Conservation (phyloP, 2,797 vertebrate species). For the Botia almorhae region DNA sequence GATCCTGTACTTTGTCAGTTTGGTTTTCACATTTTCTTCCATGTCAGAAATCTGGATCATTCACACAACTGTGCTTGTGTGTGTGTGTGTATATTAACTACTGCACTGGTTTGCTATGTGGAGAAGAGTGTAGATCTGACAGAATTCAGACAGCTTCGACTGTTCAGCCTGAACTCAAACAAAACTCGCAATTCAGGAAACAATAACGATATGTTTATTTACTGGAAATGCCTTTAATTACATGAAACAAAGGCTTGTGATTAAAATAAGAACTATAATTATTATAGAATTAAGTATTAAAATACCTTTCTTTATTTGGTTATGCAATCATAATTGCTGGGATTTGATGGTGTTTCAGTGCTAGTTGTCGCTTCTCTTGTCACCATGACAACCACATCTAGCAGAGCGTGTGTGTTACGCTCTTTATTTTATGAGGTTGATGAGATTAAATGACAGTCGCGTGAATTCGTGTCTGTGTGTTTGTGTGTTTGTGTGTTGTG, state of each 20-base stretch:
- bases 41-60: conserved; percentile 21
- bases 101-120: conserved; percentile 22
- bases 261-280: neutral
- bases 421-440: conserved; percentile 18
- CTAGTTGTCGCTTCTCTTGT: neutral
- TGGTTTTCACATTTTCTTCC: conserved; percentile 32
- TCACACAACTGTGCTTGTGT: conserved; percentile 14
- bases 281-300: neutral
- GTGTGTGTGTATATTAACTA: conserved; percentile 15
- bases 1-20: conserved; percentile 26
- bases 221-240: neutral
- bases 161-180: conserved; percentile 12
- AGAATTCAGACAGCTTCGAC: neutral
- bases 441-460: conserved; percentile 3
- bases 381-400: neutral
- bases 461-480: neutral
- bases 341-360: neutral
- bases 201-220: neutral
- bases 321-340: conserved; percentile 17
- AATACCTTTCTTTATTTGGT: neutral
- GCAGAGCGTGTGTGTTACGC: neutral
- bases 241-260: neutral
- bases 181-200: neutral
- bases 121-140: conserved; percentile 6
- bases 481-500: neutral